Evolutionary conservation across 2,113 vertebrate genomes (phyloP), one percentile per base, ranked within the genome.

Genomic region (Mungos mungo): DNA sequence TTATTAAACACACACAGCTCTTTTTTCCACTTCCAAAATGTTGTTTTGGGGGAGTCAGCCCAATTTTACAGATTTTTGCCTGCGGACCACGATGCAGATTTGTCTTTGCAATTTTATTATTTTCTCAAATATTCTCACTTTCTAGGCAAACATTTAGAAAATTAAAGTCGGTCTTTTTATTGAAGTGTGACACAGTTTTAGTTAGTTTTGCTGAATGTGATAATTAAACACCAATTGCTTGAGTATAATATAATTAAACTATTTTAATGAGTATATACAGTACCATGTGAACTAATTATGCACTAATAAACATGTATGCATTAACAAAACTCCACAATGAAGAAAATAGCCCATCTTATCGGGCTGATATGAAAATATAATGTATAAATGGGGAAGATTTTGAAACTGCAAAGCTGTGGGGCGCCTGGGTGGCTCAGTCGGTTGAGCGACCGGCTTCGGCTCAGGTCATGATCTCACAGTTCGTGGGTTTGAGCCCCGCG

Each of bases 81-180:
- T 91, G 71, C n/a, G 54, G 21, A 95, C 71, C 60, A 95, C 25
- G 96, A 92, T 94, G 52, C 3, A 3, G 0, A 74, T 74, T 25
- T 88, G 27, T 13, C 38, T 92, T 35, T 88, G 19, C 77, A 90
- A 95, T 68, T 74, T 94, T 38, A 41, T 89, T 79, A 93, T 38
- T 13, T 90, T 96, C 82, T 95, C 60, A 10, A 47, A 19, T 4
- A 27, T 41, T 74, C 95, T 97, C 14, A 18, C 3, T 57, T 93
- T 71, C 65, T 95, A 63, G 80, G 13, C 11, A 79, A 97, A 92
- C 5, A 87, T 63, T 74, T 95, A 27, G 72, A 77, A 96, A 97
- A 57, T 18, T 83, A 77, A 79, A 90, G 14, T 12, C 93, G 96
- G 18, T 81, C 45, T 98, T 86, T 97, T 47, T 79, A 71, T 79